These are phyloP conservation scores for Camponotus floridanus DNA, from an alignment of 1,140 invertebrate genomes.

Conservation along the genomic window DNA sequence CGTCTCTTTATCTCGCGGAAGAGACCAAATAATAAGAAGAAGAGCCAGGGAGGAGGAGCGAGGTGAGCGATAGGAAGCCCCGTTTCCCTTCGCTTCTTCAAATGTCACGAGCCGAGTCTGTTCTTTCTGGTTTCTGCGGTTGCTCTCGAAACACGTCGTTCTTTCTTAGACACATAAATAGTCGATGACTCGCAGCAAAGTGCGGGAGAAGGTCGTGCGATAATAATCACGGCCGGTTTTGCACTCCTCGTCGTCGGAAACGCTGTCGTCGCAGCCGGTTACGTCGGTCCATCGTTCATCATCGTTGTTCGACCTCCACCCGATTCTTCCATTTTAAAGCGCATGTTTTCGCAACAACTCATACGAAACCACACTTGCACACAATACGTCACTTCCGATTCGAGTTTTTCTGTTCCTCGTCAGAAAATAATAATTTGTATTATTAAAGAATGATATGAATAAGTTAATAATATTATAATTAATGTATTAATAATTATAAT, in stretches of 20 bases:
- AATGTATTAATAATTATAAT: not conserved
- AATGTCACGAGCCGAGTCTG: constrained; percentile 1
- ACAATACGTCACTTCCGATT: not conserved
- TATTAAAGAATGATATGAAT: not conserved
- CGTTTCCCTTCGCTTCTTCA: constrained; percentile 33
- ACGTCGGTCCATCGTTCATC: constrained; percentile 57
- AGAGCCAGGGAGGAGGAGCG: not conserved
- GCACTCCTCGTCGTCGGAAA: constrained; percentile 64
- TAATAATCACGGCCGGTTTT: constrained; percentile 69
- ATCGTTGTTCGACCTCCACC: constrained; percentile 8
- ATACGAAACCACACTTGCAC: constrained; percentile 21
- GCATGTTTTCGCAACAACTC: not conserved
- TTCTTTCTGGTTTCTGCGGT: constrained; percentile 26
- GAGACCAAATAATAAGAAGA: constrained; percentile 23
- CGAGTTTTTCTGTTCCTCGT: not conserved
- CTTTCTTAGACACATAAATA: constrained; percentile 77
- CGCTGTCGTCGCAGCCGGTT: constrained; percentile 13
- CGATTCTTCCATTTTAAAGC: not conserved
- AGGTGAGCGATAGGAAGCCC: not conserved
- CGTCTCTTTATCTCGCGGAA: constrained; percentile 58
- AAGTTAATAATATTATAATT: not conserved
- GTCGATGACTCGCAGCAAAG: constrained; percentile 77
- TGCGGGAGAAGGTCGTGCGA: constrained; percentile 75
- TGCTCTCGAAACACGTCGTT: constrained; percentile 27
- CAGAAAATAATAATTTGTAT: not conserved